Evolutionary conservation across 2,888 invertebrate species (phyloP).

Genomic region (Lepetodrilus schrolli): DNA sequence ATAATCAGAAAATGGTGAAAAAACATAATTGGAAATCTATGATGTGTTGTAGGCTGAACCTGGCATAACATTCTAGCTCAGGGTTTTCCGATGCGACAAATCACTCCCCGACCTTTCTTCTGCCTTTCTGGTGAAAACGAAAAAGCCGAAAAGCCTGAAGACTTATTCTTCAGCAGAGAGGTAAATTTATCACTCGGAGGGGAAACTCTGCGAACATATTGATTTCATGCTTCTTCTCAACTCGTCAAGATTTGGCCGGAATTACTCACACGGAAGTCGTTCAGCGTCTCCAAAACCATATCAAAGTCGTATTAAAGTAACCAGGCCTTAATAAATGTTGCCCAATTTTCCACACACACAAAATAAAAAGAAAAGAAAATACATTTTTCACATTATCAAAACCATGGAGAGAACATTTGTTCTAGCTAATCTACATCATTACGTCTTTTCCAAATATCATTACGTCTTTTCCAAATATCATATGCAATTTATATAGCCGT

Average conservation of each 20-base stretch:
- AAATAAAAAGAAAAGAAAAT: too few relatives aligned
- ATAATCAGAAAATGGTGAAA: constrained; percentile 7
- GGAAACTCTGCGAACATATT: not conserved
- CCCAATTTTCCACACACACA: too few relatives aligned
- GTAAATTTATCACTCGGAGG: constrained; percentile 14
- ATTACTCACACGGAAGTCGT: not conserved
- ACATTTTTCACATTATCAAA: too few relatives aligned
- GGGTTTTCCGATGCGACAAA: constrained; percentile 14
- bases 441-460: too few relatives aligned
- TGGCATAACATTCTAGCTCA: not conserved
- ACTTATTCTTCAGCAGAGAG: constrained; percentile 6
- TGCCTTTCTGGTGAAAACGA: not conserved
- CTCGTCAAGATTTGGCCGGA: not conserved
- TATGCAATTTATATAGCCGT: not conserved
- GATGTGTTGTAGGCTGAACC: constrained; percentile 13
- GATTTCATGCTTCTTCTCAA: not conserved
- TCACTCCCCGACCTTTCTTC: constrained; percentile 19
- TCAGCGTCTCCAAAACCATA: not conserved
- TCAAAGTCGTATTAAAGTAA: constrained; percentile 16
- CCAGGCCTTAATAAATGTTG: constrained; percentile 8
- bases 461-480: too few relatives aligned
- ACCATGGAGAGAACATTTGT: too few relatives aligned
- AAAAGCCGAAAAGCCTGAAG: constrained; percentile 19
- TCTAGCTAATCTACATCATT: too few relatives aligned
- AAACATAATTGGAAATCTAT: constrained; percentile 25